Base-by-base conservation (phyloP, 2,797 vertebrate genomes). In the Iguana delicatissima region DNA sequence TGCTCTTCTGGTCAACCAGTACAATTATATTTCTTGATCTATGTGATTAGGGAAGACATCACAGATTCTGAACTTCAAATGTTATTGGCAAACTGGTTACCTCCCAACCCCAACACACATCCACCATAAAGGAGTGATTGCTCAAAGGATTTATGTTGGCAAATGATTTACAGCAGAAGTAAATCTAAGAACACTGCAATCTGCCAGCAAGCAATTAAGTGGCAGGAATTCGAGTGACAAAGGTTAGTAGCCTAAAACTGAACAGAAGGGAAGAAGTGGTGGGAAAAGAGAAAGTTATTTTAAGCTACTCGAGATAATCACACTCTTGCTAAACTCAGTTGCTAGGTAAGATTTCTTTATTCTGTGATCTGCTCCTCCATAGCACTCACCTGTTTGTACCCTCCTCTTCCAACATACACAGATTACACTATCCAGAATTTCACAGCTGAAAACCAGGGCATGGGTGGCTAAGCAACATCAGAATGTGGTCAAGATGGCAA, bases 171-270 rank as follows among this genome's bases (percentile, higher is more conserved):
- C 38, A 80, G 20, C 18, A 80, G 59, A 26, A 35, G 59, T 80
- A 87, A 87, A 80, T 87, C 86, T 32, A 80, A 67, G 32, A 62
- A 32, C 35, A 42, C 2, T 12, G 24, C 35, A 62, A 46, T 64
- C 57, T 87, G 86, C 42, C 46, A 79, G 38, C 57, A 79, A 29
- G 57, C 74, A 87, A 87, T 87, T 87, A 87, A 64, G 74, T 46
- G 38, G 57, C 57, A 13, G 86, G 35, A n/a, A 57, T 5, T 46
- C 64, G 38, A 80, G 59, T 20, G 29, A 64, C 38, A 77, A 79
- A 86, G 85, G 59, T 87, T 22, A 10, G 42, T 6, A 29, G 29
- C 59, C 26, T 67, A n/a, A 52, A 32, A 42, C 22, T n/a, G 46
- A 80, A 50, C 64, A 8, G 57, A 67, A 80, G 74, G 42, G 38